Evolutionary conservation across 2,113 vertebrate genomes (phyloP).

Genomic region (Onychorhynchus coronatus): DNA sequence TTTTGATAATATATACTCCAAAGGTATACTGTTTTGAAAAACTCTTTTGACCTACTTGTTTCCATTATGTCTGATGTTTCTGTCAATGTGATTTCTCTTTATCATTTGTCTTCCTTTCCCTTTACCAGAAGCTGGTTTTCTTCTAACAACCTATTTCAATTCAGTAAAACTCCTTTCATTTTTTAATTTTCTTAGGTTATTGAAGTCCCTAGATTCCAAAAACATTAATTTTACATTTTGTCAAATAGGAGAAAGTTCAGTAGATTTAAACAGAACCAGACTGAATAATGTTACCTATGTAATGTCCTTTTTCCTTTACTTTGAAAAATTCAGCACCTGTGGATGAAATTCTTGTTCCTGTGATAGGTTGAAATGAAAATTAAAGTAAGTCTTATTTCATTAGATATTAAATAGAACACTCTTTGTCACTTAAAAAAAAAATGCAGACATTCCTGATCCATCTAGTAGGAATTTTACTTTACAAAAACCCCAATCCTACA

Average conservation of each 20-base stretch:
- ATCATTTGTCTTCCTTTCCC: slow-evolving; percentile 49
- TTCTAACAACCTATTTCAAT: slow-evolving; percentile 22
- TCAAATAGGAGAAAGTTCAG: slow-evolving; percentile 40
- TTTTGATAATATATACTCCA: slow-evolving; percentile 56
- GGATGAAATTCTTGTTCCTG: slow-evolving; percentile 34
- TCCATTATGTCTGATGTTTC: slow-evolving; percentile 46
- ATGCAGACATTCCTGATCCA: not conserved
- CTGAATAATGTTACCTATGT: slow-evolving; percentile 34
- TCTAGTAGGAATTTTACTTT: slow-evolving; percentile 11
- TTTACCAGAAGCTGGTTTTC: slow-evolving; percentile 48
- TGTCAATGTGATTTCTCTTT: slow-evolving; percentile 47
- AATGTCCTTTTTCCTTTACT: slow-evolving; percentile 16
- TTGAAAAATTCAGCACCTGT: slow-evolving; percentile 37
- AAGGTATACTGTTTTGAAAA: slow-evolving; percentile 49
- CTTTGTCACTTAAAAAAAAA: not conserved
- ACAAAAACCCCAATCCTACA: not conserved
- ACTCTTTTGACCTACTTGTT: slow-evolving; percentile 57
- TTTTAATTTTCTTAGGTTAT: slow-evolving; percentile 56
- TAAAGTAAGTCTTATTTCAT: slow-evolving; percentile 20
- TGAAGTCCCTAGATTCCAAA: slow-evolving; percentile 48
- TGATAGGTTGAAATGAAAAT: slow-evolving; percentile 32
- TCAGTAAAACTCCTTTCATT: slow-evolving; percentile 48
- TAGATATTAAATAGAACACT: slow-evolving; percentile 12
- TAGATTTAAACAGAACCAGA: slow-evolving; percentile 48
- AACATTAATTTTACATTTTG: slow-evolving; percentile 65